Evolutionary conservation across 1,140 invertebrate species (phyloP), one percentile per base, ranked within the genome.

Genomic region (Zaprionus ghesquierei): DNA sequence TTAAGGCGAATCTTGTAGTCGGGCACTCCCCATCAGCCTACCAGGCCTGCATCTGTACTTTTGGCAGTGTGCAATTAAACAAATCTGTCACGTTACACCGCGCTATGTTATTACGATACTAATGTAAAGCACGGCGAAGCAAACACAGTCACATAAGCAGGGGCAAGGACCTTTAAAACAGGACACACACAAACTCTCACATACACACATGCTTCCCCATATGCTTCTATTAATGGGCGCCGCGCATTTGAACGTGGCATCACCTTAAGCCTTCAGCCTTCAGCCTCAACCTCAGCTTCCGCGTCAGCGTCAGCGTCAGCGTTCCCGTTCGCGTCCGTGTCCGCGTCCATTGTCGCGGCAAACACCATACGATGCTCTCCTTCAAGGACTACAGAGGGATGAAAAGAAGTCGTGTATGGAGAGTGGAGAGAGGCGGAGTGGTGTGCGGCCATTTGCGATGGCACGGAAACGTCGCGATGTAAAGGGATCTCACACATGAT

Each of bases 401-500:
- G 66, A 55, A 62, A 69, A 62, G 49, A 15, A 61, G 56, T 51
- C 25, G n/a, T 62, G 46, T 22, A 20, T 33, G 29, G 64, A 49
- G 31, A 58, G 41, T 46, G n/a, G n/a, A 9, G 18, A 44, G 41
- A 20, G 9, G 20, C 5, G 18, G 9, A 46, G 41, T 22, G 41
- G 9, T 20, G 41, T 46, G 41, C 41, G 46, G 20, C 31, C 59
- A 55, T 27, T 54, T 35, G 66, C 22, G 59, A 29, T 31, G 27
- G 35, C 66, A 44, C 58, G 49, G 58, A 69, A 44, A 54, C 27
- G 33, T 53, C 53, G 46, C 62, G 54, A 44, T 41, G 35, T 71
- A 31, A 58, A 33, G 46, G 53, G 54, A 59, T 53, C 62, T 38
- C 54, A 53, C 46, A 66, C 50, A 33, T 71, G 54, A 66, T 44